Conservation (phyloP, 2,797 vertebrate genomes). For the Coracias cyanogaster region DNA sequence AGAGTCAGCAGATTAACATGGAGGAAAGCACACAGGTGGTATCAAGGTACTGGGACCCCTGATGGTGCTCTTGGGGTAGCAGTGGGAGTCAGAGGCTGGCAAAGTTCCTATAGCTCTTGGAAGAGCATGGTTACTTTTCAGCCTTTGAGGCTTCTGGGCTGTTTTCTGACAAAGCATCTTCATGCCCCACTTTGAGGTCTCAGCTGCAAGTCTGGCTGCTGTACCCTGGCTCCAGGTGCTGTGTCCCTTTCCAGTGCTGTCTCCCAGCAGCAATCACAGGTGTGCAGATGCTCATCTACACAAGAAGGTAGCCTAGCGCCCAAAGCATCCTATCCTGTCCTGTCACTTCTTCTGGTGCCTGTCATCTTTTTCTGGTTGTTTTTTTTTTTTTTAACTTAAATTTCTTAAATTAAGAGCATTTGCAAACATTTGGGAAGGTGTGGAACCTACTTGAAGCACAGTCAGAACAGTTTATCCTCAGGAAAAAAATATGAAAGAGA, state of each 20-base stretch:
- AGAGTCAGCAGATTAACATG: background rate
- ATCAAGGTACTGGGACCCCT: background rate
- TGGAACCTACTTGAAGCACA: background rate
- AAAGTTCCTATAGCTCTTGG: background rate
- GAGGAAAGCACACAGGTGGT: background rate
- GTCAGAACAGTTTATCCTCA: background rate
- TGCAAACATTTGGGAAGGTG: background rate
- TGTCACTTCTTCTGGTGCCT: background rate
- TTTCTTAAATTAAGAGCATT: background rate
- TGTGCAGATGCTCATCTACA: background rate
- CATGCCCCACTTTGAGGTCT: background rate
- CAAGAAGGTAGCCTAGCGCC: background rate
- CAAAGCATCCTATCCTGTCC: background rate
- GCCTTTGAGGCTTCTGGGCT: background rate
- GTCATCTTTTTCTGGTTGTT: background rate
- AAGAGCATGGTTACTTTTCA: background rate
- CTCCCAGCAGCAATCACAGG: background rate
- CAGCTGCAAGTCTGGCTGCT: background rate
- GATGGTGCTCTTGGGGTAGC: background rate
- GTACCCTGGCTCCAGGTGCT: background rate
- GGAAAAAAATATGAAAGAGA: background rate
- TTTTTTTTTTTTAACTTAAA: background rate
- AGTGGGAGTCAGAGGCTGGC: background rate
- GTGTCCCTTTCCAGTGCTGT: background rate
- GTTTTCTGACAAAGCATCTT: background rate